Evolutionary conservation across 2,113 vertebrate genomes (phyloP), one percentile per base, ranked within the genome.

Genomic region (Theristicus caerulescens): DNA sequence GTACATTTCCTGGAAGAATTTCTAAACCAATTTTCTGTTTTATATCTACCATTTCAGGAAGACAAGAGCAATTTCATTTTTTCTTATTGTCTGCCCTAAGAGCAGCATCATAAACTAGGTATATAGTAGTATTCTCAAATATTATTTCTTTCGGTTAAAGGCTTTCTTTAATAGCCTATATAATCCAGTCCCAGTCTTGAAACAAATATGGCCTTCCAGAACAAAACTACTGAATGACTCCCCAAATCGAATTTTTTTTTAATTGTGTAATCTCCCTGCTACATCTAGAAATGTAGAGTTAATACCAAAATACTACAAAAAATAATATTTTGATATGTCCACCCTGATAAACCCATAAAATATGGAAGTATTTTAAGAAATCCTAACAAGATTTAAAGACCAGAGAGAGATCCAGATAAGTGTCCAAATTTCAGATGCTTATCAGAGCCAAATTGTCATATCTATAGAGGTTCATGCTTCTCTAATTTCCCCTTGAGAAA

Each of bases 41-140:
- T 78, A 51, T 95, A 88, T 72, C 54, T 77, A 49, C 11, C 64
- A 62, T 94, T 97, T 87, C 51, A 92, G 49, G 77, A 95, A 93
- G 38, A 49, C 7, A 90, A 65, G 57, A 70, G 10, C 11, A 38
- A 29, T 55, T 91, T 5, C 44, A 15, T 32, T 21, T 29, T 31
- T 62, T 44, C 26, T 71, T 20, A 70, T 26, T 76, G 5, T 64
- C 62, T 77, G 18, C 15, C 9, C 3, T 42, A 70, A 6, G 5
- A 73, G 7, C 40, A 55, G 3, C 26, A n/a, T 36, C 16, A 62
- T 79, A 82, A 91, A 76, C 26, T 38, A 74, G 4, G 13, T 66
- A 21, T 64, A 61, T 17, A 26, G 13, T 24, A 66, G 34, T 70
- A 38, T 11, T 62, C 19, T 27, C 36, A 82, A 61, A 46, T 31